Conservation (phyloP, 2,888 invertebrate species). For the Noctua janthina region DNA sequence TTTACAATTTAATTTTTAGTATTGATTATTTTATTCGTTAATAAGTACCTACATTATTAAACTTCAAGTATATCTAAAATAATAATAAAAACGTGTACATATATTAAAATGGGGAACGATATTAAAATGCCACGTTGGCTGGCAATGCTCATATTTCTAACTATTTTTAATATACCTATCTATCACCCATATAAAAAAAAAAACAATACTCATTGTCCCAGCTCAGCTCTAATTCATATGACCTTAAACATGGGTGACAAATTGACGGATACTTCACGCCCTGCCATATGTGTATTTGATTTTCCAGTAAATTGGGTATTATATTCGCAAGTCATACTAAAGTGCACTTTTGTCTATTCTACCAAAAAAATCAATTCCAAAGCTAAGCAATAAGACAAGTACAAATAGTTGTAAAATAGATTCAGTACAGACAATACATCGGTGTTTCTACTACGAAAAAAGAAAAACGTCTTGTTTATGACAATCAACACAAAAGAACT, state of each 20-base stretch:
- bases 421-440: not conserved
- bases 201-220: not conserved
- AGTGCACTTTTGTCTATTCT: not conserved
- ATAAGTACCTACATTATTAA: too few species aligned
- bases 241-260: too few species aligned
- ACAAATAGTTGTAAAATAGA: not conserved
- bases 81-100: not conserved
- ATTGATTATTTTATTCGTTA: too few species aligned
- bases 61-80: not conserved
- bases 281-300: too few species aligned
- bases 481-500: conserved; percentile 16
- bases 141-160: too few species aligned
- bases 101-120: too few species aligned
- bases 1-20: not conserved
- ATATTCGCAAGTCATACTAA: not conserved
- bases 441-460: conserved; percentile 14
- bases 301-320: not conserved
- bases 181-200: too few species aligned
- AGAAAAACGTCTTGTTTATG: conserved; percentile 7
- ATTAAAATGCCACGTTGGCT: too few species aligned
- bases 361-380: not conserved
- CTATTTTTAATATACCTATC: too few species aligned
- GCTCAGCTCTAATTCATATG: not conserved
- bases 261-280: not conserved
- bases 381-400: not conserved